A percentile compares a stretch with the other conserved stretches of the same genome.
These are phyloP conservation scores for Pelodiscus sinensis DNA, from an alignment of 2,113 vertebrate genomes.

Conservation along the genomic window DNA sequence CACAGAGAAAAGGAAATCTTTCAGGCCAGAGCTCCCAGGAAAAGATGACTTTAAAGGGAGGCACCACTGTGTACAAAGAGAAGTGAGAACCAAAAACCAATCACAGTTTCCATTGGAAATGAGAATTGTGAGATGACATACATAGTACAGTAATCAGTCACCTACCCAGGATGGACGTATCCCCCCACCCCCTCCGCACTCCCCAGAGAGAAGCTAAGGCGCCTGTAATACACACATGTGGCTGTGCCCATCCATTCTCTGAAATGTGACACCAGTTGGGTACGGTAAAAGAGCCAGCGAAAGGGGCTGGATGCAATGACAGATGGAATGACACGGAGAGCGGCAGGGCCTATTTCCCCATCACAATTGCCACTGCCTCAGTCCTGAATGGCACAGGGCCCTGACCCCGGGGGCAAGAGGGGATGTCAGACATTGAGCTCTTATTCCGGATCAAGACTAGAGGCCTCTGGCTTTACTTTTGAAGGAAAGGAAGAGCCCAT, in stretches of 20 bases:
- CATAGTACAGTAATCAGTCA: background rate
- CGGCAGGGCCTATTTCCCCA: fast-evolving
- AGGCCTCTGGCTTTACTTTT: background rate
- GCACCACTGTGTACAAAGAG: slow-evolving; percentile 37
- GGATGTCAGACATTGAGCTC: background rate
- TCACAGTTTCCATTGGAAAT: slow-evolving; percentile 55
- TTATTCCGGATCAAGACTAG: background rate
- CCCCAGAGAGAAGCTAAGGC: background rate
- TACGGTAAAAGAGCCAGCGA: background rate
- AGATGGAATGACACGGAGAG: slow-evolving; percentile 15
- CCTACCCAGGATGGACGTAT: background rate
- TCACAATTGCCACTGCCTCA: fast-evolving
- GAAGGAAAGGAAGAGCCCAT: background rate
- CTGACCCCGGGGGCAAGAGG: background rate
- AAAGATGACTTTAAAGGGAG: slow-evolving; percentile 52
- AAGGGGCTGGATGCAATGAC: background rate
- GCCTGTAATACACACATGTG: background rate
- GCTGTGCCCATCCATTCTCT: background rate
- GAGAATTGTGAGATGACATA: slow-evolving; percentile 10
- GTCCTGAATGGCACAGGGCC: fast-evolving
- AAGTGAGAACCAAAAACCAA: slow-evolving; percentile 57
- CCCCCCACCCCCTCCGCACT: fast-evolving
- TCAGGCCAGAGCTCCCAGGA: slow-evolving; percentile 48
- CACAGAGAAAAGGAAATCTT: slow-evolving; percentile 41
- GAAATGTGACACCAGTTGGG: background rate